Conservation (phyloP, 2,797 vertebrate genomes). For the Pyrrhura leucotis region DNA sequence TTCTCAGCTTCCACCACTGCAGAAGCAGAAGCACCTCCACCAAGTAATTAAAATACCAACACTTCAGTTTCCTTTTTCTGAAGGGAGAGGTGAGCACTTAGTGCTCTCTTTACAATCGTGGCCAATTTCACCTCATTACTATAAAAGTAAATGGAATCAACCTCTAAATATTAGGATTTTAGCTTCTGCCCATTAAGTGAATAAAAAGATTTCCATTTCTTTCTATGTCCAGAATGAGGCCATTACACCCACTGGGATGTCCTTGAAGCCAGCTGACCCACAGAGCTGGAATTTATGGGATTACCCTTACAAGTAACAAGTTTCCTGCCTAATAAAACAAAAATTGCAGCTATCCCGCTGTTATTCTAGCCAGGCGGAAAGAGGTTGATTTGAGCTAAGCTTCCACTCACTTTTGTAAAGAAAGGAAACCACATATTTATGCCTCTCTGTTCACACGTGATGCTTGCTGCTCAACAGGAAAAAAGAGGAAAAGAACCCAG, state of each 20-base stretch:
- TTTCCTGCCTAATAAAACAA: constrained; percentile 29
- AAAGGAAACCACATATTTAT: constrained; percentile 19
- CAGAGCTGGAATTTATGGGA: neutral
- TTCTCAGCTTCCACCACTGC: neutral
- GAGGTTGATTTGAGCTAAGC: neutral
- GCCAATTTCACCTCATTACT: neutral
- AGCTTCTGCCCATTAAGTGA: neutral
- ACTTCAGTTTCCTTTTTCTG: neutral
- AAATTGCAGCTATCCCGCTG: constrained; percentile 27
- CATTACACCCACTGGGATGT: neutral
- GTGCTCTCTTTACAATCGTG: neutral
- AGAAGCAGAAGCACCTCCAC: neutral
- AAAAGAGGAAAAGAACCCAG: neutral
- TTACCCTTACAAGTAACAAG: neutral
- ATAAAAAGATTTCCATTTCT: neutral
- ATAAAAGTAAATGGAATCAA: neutral
- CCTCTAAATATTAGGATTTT: neutral
- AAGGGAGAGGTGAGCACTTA: neutral
- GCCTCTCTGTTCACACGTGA: neutral
- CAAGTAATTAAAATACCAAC: neutral
- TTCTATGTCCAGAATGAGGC: neutral
- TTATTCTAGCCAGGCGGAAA: neutral
- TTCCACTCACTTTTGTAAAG: neutral
- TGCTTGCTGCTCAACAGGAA: neutral
- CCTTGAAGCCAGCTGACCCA: neutral